These are phyloP conservation scores for Byasa hedistus DNA, from an alignment of 2,888 invertebrate species.

Conservation along the genomic window DNA sequence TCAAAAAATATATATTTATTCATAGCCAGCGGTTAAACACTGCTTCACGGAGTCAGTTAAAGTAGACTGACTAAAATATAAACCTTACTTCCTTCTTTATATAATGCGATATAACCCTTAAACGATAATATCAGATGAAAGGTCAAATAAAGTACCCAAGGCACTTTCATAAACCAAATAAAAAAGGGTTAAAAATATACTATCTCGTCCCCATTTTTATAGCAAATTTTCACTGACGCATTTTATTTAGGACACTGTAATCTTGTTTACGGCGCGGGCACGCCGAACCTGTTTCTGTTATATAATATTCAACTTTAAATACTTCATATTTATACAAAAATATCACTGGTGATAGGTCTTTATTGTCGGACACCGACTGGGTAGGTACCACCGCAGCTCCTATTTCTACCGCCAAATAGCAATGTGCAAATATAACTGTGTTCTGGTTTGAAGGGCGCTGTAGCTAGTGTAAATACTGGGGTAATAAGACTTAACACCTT, in stretches of 20 bases:
- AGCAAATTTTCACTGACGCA: conserved; percentile 2
- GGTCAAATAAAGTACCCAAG: conserved; percentile 2
- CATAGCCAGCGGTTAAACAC: too few relatives aligned
- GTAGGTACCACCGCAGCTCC: too few relatives aligned
- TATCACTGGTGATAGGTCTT: too few relatives aligned
- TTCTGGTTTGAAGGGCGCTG: too few relatives aligned
- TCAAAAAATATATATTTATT: too few relatives aligned
- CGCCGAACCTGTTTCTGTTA: background rate
- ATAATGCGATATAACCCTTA: conserved; percentile 5
- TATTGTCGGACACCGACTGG: too few relatives aligned
- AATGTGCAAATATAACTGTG: too few relatives aligned
- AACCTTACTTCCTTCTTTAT: conserved; percentile 4
- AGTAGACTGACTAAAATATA: background rate
- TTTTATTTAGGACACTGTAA: conserved; percentile 5
- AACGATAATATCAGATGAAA: conserved; percentile 3
- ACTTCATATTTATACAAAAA: too few relatives aligned
- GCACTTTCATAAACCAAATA: conserved; percentile 4
- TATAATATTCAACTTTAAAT: background rate
- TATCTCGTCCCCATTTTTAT: background rate
- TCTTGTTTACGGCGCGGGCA: conserved; percentile 5
- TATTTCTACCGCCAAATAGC: too few relatives aligned
- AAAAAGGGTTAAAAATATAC: conserved; percentile 3
- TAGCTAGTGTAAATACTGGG: too few relatives aligned
- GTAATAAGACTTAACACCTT: too few relatives aligned
- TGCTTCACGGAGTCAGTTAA: too few relatives aligned